Conservation (phyloP, 2,113 vertebrate genomes). For the Cebus imitator region DNA sequence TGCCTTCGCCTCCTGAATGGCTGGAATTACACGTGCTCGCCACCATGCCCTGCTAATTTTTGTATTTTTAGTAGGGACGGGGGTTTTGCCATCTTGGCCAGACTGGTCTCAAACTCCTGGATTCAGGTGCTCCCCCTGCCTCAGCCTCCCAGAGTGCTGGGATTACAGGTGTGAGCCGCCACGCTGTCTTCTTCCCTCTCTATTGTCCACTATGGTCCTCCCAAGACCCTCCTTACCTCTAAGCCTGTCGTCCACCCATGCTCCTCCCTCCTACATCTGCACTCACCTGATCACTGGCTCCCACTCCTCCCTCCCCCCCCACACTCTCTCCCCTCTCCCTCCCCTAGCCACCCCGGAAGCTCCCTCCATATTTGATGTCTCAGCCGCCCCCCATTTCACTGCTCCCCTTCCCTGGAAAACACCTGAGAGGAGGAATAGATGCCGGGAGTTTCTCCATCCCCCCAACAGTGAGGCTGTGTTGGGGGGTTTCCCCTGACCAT, state of each 20-base stretch:
- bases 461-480: conserved; percentile 71
- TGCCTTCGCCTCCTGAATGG: too few relatives aligned
- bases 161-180: too few relatives aligned
- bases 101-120: too few relatives aligned
- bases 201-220: background rate
- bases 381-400: conserved; percentile 71
- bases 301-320: background rate
- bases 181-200: too few relatives aligned
- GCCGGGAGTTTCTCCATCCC: conserved; percentile 56
- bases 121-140: too few relatives aligned
- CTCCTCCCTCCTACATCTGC: background rate
- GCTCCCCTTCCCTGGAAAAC: conserved; percentile 68
- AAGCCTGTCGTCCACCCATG: background rate
- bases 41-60: too few relatives aligned
- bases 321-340: too few relatives aligned
- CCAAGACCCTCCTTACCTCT: background rate
- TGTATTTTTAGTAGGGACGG: too few relatives aligned
- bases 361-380: conserved; percentile 74
- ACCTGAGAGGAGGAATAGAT: conserved; percentile 67
- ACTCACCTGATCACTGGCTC: background rate
- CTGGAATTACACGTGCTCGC: too few relatives aligned
- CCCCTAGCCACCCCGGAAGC: conserved; percentile 48
- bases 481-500: conserved; percentile 49
- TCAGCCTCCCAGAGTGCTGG: too few relatives aligned
- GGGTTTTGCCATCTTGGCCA: too few relatives aligned